Conservation (phyloP, 2,888 invertebrate genomes). For the Lepas anatifera region DNA sequence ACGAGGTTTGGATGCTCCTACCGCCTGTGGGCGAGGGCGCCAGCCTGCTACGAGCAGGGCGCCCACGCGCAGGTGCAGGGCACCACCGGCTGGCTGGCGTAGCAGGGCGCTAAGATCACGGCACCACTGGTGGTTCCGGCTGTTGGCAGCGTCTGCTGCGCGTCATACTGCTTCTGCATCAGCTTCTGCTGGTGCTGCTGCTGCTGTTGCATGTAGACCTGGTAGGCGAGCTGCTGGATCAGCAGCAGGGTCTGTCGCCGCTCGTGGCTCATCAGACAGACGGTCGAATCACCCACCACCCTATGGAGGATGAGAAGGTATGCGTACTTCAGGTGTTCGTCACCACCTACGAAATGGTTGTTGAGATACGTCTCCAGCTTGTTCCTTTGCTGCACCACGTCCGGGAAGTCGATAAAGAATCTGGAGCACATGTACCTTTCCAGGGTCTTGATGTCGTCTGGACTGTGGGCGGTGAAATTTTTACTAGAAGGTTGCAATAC, state of each 20-base stretch:
- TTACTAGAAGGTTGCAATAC: conserved; percentile 93
- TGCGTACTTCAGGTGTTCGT: conserved; percentile 72
- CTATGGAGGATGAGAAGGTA: conserved; percentile 90
- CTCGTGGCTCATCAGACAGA: conserved; percentile 99
- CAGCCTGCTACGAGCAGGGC: background rate
- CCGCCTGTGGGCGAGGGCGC: background rate
- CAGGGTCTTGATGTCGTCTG: conserved; percentile 79
- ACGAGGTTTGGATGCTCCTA: background rate
- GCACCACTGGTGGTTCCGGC: background rate
- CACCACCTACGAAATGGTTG: conserved; percentile 87
- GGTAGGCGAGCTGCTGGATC: conserved; percentile 76
- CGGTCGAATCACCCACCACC: conserved; percentile 95
- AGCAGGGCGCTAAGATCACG: background rate
- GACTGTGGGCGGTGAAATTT: conserved; percentile 79
- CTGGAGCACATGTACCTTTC: conserved; percentile 99
- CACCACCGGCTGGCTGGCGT: background rate
- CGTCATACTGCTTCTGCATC: background rate
- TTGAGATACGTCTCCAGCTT: conserved; percentile 94
- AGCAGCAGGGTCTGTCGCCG: conserved; percentile 87
- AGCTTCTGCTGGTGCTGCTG: background rate
- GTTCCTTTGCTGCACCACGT: conserved; percentile 81
- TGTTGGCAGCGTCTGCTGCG: background rate
- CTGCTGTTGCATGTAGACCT: background rate
- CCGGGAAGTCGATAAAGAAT: conserved; percentile 99
- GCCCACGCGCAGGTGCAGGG: background rate